These are phyloP conservation scores for Polyploca ridens DNA, from an alignment of 2,888 invertebrate species.

Conservation along the genomic window DNA sequence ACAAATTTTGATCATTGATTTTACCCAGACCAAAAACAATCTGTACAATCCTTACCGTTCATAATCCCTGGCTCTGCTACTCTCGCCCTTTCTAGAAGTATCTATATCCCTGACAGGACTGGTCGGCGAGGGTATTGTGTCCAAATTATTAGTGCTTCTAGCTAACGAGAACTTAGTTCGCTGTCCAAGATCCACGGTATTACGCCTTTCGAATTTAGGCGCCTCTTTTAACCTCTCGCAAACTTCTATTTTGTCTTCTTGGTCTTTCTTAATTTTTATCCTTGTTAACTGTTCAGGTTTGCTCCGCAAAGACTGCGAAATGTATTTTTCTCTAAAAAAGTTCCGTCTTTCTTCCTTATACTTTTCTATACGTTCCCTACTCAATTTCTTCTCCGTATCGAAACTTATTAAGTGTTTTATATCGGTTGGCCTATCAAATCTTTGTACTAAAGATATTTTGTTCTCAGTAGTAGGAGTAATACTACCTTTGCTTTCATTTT, in stretches of 20 bases:
- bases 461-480: slow-evolving; percentile 86
- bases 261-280: slow-evolving; percentile 70
- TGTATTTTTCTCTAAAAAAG: slow-evolving; percentile 93
- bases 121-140: slow-evolving; percentile 65
- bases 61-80: slow-evolving; percentile 33
- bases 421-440: slow-evolving; percentile 65
- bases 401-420: slow-evolving; percentile 65
- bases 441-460: slow-evolving; percentile 85
- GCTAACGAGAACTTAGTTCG: slow-evolving; percentile 73
- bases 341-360: slow-evolving; percentile 96
- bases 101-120: slow-evolving; percentile 40
- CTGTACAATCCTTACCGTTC: slow-evolving; percentile 48
- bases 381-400: slow-evolving; percentile 85
- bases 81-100: slow-evolving; percentile 26
- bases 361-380: slow-evolving; percentile 93
- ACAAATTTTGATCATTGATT: neutral
- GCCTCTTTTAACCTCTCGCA: slow-evolving; percentile 55
- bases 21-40: neutral
- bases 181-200: slow-evolving; percentile 78
- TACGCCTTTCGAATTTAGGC: slow-evolving; percentile 75
- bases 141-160: slow-evolving; percentile 69
- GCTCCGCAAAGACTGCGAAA: slow-evolving; percentile 91
- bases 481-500: slow-evolving; percentile 55
- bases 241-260: slow-evolving; percentile 49
- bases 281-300: slow-evolving; percentile 81